Conservation (phyloP, 2,113 vertebrate species). For the Hyla sarda region DNA sequence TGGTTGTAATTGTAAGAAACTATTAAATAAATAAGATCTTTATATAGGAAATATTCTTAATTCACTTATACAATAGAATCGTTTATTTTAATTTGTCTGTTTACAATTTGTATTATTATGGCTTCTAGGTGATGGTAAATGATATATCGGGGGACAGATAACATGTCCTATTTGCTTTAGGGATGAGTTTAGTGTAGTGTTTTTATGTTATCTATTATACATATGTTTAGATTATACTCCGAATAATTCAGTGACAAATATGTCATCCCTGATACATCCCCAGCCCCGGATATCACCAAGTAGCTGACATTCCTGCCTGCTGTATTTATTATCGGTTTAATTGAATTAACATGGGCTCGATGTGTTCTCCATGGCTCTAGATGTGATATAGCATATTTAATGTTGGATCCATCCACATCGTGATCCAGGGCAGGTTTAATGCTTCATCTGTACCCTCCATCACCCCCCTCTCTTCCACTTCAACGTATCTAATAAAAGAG, state of each 20-base stretch:
- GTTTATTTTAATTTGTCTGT: too few relatives aligned
- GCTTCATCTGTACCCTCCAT: constrained; percentile 33
- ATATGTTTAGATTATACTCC: not conserved
- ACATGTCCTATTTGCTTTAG: not conserved
- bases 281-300: not conserved
- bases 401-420: constrained; percentile 37
- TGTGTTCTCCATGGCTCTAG: not conserved
- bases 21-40: not conserved
- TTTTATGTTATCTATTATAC: not conserved
- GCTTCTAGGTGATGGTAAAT: too few relatives aligned
- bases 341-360: not conserved
- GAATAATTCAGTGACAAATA: not conserved
- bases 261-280: not conserved
- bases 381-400: constrained; percentile 16
- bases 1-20: not conserved
- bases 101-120: too few relatives aligned
- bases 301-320: not conserved
- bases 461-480: constrained; percentile 50
- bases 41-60: not conserved
- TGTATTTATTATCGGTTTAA: not conserved
- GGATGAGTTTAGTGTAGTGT: too few relatives aligned
- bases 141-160: not conserved
- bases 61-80: not conserved
- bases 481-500: constrained; percentile 67
- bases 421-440: constrained; percentile 73